phyloP scores from a whole-genome alignment of 2,888 invertebrate species.

The Reticulitermes lucifugus region DNA sequence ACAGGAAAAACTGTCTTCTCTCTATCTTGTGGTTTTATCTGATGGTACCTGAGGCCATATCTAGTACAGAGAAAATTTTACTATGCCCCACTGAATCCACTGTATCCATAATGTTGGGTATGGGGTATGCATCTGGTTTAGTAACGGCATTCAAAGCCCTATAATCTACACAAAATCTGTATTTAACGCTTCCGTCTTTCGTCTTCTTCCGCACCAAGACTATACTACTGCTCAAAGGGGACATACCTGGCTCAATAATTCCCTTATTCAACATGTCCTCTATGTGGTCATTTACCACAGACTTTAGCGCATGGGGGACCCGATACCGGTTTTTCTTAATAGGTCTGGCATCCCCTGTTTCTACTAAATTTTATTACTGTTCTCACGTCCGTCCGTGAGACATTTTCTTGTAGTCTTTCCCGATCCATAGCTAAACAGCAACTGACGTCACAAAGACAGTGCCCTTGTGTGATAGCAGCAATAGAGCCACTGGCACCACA shows the following conservation, averaged over 20 bases:
- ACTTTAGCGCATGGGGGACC: not conserved
- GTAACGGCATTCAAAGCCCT: not conserved
- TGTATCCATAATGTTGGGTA: not conserved
- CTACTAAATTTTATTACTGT: not conserved
- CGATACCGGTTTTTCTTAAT: not conserved
- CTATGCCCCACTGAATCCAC: not conserved
- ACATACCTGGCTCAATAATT: not conserved
- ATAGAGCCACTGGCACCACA: no score
- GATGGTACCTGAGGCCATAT: not conserved
- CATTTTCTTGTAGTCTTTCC: no score
- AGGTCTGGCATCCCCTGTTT: not conserved
- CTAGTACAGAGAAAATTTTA: not conserved
- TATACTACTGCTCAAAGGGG: not conserved
- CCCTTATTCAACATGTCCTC: not conserved
- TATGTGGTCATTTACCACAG: not conserved
- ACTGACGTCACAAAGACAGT: no score
- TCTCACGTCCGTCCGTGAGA: no score
- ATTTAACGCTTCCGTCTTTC: not conserved
- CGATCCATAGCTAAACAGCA: no score
- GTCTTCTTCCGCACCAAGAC: not conserved
- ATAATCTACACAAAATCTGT: not conserved
- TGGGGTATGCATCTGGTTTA: not conserved
- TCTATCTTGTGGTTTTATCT: not conserved
- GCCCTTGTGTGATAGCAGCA: no score
- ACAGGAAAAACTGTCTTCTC: not conserved